Percentiles rank a stretch among this genome's conserved stretches.
Conservation (phyloP, 2,113 vertebrate genomes). For the Cryptotis parvus region DNA sequence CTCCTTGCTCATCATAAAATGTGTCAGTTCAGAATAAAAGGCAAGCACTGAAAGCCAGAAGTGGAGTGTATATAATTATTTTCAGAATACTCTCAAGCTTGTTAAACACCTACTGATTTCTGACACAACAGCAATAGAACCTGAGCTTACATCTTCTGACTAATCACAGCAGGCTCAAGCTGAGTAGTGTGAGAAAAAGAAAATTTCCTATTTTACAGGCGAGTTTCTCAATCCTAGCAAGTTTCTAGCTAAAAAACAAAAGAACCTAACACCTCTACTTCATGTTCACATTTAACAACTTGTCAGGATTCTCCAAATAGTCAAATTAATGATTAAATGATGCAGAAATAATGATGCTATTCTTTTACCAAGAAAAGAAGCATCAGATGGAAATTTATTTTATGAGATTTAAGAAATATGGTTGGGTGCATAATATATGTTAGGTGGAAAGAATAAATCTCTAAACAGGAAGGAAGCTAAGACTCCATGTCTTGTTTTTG, state of each 20-base stretch:
- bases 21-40: neutral
- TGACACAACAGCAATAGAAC: conserved; percentile 71
- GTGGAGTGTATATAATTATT: neutral
- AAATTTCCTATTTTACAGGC: neutral
- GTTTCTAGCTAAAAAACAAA: neutral
- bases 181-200: conserved; percentile 33
- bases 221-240: conserved; percentile 5
- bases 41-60: neutral
- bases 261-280: conserved; percentile 17
- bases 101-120: conserved; percentile 73
- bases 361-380: neutral
- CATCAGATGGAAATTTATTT: neutral
- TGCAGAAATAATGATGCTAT: neutral
- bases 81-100: conserved; percentile 66
- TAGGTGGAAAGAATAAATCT: neutral
- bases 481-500: neutral
- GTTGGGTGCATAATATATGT: neutral
- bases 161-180: conserved; percentile 52
- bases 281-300: neutral
- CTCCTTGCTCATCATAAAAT: neutral
- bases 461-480: neutral
- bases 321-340: conserved; percentile 9
- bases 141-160: conserved; percentile 68
- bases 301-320: neutral
- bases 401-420: conserved; percentile 2